Base-by-base conservation (phyloP, 2,888 invertebrate genomes). In the Trissoscelio sp. region DNA sequence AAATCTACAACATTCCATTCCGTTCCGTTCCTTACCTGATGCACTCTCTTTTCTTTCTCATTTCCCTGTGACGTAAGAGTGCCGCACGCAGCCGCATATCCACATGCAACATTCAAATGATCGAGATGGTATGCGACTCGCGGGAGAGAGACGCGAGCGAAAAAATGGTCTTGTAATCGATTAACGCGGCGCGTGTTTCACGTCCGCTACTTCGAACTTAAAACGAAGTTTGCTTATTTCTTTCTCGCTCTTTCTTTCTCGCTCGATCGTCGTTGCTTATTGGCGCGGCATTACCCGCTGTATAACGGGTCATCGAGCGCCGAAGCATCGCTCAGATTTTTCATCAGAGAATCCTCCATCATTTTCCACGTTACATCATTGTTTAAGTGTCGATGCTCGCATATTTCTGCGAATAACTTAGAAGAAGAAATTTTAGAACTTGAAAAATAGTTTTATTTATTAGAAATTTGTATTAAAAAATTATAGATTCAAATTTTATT, bases 291-390 rank as follows among this genome's bases (percentile, higher is more conserved):
- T 57, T 69, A 62, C 53, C 53, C 39, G 34, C 44, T 9, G 46
- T 20, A 60, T 77, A 77, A 77, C 77, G 77, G 77, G 77, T 77
- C 77, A 77, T 28, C 16, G 77, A 77, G 77, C 55, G 77, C 44
- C 48, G 57, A 66, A 57, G 74, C 62, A 64, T 64, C 64, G 53
- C 55, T 20, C 22, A 34, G 37, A 73, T 64, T 73, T 73, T 64
- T 64, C 66, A n/a, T 22, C n/a, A 16, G 28, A 31, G 22, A 64
- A 48, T 34, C 48, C 48, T 48, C 62, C 20, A 58, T 67, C 58
- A 14, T 48, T 74, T 67, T 67, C 58, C 75, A 66, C 42, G 72
- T 72, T 72, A 42, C 42, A 42, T 62, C 60, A 62, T 48, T 58
- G 57, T 31, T 37, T 12, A 34, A 58, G 24, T 42, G 42, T 42